Conservation (phyloP, 2,797 vertebrate genomes). For the Tenualosa ilisha region DNA sequence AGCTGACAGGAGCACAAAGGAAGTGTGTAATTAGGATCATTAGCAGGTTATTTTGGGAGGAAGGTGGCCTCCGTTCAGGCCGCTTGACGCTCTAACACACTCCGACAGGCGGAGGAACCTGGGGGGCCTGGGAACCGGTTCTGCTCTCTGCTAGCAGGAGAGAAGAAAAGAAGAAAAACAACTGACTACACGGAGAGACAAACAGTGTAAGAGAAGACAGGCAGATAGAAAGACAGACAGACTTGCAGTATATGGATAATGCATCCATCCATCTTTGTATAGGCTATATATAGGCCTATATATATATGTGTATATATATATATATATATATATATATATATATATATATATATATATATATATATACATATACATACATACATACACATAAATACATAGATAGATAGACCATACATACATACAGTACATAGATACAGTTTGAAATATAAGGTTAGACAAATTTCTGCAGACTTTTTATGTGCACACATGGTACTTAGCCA, state of each 20-base stretch:
- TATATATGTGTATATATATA: too few relatives aligned
- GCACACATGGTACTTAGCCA: background rate
- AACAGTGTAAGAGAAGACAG: background rate
- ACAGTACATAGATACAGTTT: background rate
- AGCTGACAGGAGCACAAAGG: constrained; percentile 12
- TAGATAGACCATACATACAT: background rate
- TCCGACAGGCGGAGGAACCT: background rate
- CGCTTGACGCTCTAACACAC: background rate
- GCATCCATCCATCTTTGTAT: background rate
- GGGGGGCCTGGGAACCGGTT: constrained; percentile 2
- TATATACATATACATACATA: too few relatives aligned
- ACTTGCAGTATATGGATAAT: background rate
- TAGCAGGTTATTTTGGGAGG: constrained; percentile 6
- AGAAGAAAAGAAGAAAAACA: background rate
- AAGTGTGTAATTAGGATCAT: constrained; percentile 21
- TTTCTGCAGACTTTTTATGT: background rate
- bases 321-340: too few relatives aligned
- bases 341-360: background rate
- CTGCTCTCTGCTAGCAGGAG: background rate
- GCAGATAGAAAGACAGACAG: background rate
- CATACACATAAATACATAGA: background rate
- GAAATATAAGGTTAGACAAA: too few relatives aligned
- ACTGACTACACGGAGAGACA: background rate
- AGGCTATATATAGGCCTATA: background rate
- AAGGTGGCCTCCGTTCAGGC: constrained; percentile 18